phyloP scores from a whole-genome alignment of 2,888 invertebrate species.

The Cantharis rustica region DNA sequence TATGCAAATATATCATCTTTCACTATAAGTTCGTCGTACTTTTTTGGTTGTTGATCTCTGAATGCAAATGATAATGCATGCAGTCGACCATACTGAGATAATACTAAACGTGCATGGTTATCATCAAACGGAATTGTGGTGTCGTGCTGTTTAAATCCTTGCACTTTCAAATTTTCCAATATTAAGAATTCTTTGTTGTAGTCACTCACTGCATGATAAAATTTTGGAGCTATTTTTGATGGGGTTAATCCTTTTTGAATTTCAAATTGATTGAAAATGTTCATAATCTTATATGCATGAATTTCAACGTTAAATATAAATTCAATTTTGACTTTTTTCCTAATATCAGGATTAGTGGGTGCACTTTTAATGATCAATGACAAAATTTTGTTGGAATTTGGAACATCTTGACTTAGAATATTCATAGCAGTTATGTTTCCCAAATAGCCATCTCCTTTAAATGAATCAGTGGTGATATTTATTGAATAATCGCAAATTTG shows the following conservation, averaged over 20 bases:
- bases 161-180: conserved; percentile 8
- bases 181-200: not conserved
- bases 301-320: too few species aligned
- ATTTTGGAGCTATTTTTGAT: conserved; percentile 36
- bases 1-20: not conserved
- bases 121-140: not conserved
- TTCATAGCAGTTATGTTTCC: conserved; percentile 36
- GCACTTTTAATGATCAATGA: conserved; percentile 24
- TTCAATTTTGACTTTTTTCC: too few species aligned
- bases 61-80: conserved; percentile 21
- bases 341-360: not conserved
- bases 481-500: too few species aligned
- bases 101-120: not conserved
- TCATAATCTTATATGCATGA: not conserved
- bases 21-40: not conserved
- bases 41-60: conserved; percentile 6
- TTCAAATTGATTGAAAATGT: not conserved
- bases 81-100: conserved; percentile 8
- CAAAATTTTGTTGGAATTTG: conserved; percentile 18
- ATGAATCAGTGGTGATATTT: conserved; percentile 18
- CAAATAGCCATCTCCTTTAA: conserved; percentile 40
- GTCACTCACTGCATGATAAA: conserved; percentile 34
- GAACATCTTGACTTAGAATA: conserved; percentile 24
- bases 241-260: conserved; percentile 14
- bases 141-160: not conserved